Evolutionary conservation across 2,797 vertebrate genomes (phyloP).

Genomic region (Anguilla megastoma): DNA sequence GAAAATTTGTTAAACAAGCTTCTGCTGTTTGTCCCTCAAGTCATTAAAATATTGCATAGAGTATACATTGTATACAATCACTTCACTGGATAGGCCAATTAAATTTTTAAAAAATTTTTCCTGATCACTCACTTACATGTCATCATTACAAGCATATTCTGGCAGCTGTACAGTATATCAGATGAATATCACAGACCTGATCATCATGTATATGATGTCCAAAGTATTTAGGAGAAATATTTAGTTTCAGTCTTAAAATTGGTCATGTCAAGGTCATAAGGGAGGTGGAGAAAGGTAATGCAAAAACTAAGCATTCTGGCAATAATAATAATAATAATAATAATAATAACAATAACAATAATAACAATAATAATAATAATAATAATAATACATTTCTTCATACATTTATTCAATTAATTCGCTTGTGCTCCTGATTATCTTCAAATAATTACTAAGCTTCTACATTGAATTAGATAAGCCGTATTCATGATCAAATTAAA

Average conservation of each 20-base stretch:
- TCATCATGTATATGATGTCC: background rate
- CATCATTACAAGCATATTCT: background rate
- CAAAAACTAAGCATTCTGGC: background rate
- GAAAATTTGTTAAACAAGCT: too few species aligned
- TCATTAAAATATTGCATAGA: too few species aligned
- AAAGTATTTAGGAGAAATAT: background rate
- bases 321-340: too few species aligned
- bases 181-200: background rate
- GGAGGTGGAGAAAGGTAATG: background rate
- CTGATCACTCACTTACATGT: background rate
- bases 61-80: background rate
- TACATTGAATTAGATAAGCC: background rate
- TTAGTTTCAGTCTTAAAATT: background rate
- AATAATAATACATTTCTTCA: background rate
- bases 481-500: background rate
- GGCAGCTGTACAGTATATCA: background rate
- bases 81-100: background rate
- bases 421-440: background rate
- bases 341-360: too few species aligned
- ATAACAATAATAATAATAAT: too few species aligned
- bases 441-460: background rate
- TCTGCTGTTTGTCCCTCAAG: too few species aligned
- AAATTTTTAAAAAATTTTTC: background rate
- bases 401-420: background rate
- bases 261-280: background rate